These are phyloP conservation scores for Lasiommata megera DNA, from an alignment of 2,888 invertebrate species.

Conservation along the genomic window DNA sequence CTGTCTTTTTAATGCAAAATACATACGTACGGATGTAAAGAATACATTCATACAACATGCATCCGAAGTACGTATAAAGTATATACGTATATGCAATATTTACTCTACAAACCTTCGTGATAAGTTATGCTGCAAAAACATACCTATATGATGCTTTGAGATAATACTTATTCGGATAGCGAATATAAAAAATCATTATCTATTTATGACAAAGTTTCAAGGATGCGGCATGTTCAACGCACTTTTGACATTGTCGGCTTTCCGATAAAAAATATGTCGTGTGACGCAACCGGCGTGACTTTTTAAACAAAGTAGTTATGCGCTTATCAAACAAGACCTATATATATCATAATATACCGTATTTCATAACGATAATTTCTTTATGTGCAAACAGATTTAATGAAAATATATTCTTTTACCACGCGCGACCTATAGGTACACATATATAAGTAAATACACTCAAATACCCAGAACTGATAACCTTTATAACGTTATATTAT, in stretches of 20 bases:
- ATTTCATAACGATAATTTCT: constrained; percentile 16
- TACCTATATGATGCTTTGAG: constrained; percentile 19
- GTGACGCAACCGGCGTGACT: constrained; percentile 38
- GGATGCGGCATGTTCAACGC: constrained; percentile 66
- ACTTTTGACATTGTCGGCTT: constrained; percentile 67
- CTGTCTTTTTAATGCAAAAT: no score
- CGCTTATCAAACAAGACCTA: constrained; percentile 28
- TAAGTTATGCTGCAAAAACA: constrained; percentile 13
- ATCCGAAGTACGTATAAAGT: no score
- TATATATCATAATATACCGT: constrained; percentile 17
- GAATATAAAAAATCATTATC: constrained; percentile 48
- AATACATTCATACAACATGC: no score
- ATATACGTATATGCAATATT: no score
- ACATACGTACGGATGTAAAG: no score
- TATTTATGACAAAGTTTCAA: constrained; percentile 67
- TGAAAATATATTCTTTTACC: neutral
- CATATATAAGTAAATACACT: no score
- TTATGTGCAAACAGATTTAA: neutral
- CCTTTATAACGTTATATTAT: no score
- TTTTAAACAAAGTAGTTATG: constrained; percentile 26
- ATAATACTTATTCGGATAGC: constrained; percentile 32
- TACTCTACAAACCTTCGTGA: neutral
- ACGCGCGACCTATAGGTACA: neutral
- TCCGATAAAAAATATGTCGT: constrained; percentile 39
- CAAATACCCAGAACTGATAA: no score